phyloP scores from a whole-genome alignment of 2,888 invertebrate genomes.

The Formica aserva region DNA sequence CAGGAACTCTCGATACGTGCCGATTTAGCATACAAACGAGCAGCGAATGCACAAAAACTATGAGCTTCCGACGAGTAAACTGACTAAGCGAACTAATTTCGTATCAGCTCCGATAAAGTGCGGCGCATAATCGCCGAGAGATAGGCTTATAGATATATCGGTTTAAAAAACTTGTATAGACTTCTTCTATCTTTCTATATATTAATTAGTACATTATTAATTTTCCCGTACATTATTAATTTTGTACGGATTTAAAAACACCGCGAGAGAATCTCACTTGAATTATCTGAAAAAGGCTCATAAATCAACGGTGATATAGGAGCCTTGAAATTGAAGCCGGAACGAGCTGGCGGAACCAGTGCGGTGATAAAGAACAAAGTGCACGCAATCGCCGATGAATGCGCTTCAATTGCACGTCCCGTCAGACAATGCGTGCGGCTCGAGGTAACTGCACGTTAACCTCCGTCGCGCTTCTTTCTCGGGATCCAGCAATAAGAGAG shows the following conservation, averaged over 20 bases:
- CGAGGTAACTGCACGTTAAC: constrained; percentile 47
- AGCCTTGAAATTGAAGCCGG: constrained; percentile 19
- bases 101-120: background rate
- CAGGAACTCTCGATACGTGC: background rate
- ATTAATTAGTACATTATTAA: background rate
- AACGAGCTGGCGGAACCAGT: background rate
- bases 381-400: constrained; percentile 48
- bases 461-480: constrained; percentile 31
- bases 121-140: background rate
- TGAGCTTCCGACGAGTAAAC: background rate
- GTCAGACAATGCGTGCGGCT: constrained; percentile 36
- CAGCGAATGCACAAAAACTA: background rate
- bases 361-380: constrained; percentile 37
- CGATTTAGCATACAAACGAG: constrained; percentile 3
- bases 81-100: background rate
- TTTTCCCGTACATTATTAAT: background rate
- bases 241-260: background rate
- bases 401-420: constrained; percentile 40
- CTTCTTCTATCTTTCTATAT: background rate
- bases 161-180: background rate
- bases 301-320: constrained; percentile 10
- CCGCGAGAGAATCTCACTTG: background rate
- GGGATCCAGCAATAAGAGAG: constrained; percentile 15
- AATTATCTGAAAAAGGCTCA: constrained; percentile 2
- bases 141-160: background rate